A percentile compares a stretch with the other conserved stretches of the same genome.
phyloP scores from a whole-genome alignment of 2,113 vertebrate species.

The Gobius niger region DNA sequence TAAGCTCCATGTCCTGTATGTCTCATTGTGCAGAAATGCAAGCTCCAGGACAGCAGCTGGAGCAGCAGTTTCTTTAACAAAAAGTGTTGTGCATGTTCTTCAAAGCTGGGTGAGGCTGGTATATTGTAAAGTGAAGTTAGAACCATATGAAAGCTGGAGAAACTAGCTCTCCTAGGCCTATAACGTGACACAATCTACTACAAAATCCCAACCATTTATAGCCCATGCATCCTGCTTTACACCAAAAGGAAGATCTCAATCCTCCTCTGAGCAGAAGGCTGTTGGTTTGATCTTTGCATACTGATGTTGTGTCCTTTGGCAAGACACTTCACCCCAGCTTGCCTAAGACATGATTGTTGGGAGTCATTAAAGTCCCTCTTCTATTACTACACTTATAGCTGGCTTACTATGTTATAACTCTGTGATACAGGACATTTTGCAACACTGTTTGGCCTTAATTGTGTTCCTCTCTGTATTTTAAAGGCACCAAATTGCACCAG shows the following conservation, averaged over 20 bases:
- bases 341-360: background rate
- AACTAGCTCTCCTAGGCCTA: too few relatives aligned
- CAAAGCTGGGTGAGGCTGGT: background rate
- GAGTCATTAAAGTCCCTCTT: background rate
- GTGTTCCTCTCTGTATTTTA: background rate
- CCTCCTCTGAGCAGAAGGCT: background rate
- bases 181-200: background rate
- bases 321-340: background rate
- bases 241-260: background rate
- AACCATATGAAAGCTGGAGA: too few relatives aligned
- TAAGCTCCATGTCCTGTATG: background rate
- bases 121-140: too few relatives aligned
- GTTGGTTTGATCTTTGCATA: background rate
- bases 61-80: background rate
- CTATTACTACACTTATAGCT: too few relatives aligned
- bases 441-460: background rate
- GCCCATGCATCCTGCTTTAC: background rate
- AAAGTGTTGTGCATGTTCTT: background rate
- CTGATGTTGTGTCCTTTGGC: background rate
- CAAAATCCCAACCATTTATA: background rate
- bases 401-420: too few relatives aligned
- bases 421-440: too few relatives aligned
- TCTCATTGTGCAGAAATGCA: conserved; percentile 1
- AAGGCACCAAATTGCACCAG: conserved; percentile 2
- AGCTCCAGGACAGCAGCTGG: background rate